These are phyloP conservation scores for Andricus quercusramuli DNA, from an alignment of 2,888 invertebrate genomes.

Conservation along the genomic window DNA sequence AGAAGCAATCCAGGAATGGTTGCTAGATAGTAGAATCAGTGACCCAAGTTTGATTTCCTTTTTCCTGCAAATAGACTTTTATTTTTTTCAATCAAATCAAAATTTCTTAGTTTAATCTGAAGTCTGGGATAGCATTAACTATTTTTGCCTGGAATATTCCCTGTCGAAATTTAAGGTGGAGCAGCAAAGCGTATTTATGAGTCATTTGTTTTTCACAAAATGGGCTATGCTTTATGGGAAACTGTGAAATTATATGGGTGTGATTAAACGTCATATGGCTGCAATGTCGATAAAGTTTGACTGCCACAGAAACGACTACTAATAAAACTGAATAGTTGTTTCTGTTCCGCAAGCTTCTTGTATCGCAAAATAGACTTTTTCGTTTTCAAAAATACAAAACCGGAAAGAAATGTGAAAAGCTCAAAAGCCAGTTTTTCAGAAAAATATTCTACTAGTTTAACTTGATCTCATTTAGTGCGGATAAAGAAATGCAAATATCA, in stretches of 20 bases:
- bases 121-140: not conserved
- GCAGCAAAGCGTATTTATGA: slow-evolving; percentile 7
- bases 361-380: not conserved
- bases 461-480: not conserved
- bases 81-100: not conserved
- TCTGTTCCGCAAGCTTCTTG: not conserved
- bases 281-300: slow-evolving; percentile 29
- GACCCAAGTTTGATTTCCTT: not conserved
- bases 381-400: not conserved
- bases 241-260: slow-evolving; percentile 27
- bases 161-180: not conserved
- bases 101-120: not conserved
- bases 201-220: slow-evolving; percentile 12
- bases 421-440: not conserved
- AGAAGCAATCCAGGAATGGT: slow-evolving; percentile 30
- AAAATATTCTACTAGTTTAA: not conserved
- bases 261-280: slow-evolving; percentile 37
- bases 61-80: not conserved
- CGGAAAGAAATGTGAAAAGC: not conserved
- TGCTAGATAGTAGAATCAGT: slow-evolving; percentile 10
- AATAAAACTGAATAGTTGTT: slow-evolving; percentile 21
- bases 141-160: not conserved
- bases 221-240: slow-evolving; percentile 1
- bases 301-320: slow-evolving; percentile 9
- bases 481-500: slow-evolving; percentile 1